A percentile compares a stretch with the other conserved stretches of the same genome.
phyloP scores from a whole-genome alignment of 2,797 vertebrate species.

The Gobio occitaniae region DNA sequence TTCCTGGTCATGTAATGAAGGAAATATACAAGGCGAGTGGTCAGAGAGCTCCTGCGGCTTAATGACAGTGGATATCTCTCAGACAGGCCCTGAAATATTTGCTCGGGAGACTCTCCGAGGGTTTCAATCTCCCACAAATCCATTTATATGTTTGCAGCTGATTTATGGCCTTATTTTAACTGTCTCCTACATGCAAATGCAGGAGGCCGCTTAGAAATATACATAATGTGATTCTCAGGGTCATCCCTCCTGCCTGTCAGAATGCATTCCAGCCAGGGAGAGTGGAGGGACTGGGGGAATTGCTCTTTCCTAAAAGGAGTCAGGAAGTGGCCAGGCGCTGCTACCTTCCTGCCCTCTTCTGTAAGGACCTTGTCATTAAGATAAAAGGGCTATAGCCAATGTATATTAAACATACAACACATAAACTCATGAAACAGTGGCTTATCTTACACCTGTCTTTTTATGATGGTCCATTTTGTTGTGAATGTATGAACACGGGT shows the following conservation, averaged over 20 bases:
- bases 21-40: slow-evolving; percentile 74
- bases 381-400: slow-evolving; percentile 64
- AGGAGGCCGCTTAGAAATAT: slow-evolving; percentile 77
- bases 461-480: neutral
- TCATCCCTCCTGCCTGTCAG: slow-evolving; percentile 82
- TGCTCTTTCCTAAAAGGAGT: slow-evolving; percentile 62
- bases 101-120: slow-evolving; percentile 76
- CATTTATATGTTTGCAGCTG: slow-evolving; percentile 82
- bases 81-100: slow-evolving; percentile 78
- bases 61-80: slow-evolving; percentile 77
- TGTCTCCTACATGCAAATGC: slow-evolving; percentile 84
- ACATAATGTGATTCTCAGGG: slow-evolving; percentile 85
- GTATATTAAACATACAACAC: slow-evolving; percentile 13
- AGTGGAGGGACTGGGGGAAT: slow-evolving; percentile 68
- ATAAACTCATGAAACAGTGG: neutral
- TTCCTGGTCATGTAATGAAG: slow-evolving; percentile 76
- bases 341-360: slow-evolving; percentile 67
- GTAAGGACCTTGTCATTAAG: slow-evolving; percentile 70
- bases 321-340: slow-evolving; percentile 61
- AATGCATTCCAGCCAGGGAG: slow-evolving; percentile 64
- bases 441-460: neutral
- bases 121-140: slow-evolving; percentile 83
- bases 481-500: neutral
- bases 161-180: slow-evolving; percentile 86
- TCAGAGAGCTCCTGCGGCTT: slow-evolving; percentile 74